Percentiles rank a stretch among this genome's conserved stretches.
phyloP scores from a whole-genome alignment of 2,797 vertebrate genomes.

The Falco concolor region DNA sequence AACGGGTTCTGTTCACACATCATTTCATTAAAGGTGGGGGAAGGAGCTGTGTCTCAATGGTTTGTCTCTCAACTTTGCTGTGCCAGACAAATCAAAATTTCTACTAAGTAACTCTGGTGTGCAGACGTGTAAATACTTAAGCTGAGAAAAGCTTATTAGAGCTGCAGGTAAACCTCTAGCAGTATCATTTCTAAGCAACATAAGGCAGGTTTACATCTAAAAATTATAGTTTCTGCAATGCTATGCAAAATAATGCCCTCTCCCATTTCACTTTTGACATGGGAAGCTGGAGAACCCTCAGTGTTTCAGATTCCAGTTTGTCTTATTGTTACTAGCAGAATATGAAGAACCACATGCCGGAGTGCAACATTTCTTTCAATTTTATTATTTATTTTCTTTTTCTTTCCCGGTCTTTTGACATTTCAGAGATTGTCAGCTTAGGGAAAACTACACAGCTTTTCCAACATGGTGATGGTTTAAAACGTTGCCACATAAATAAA shows the following conservation, averaged over 20 bases:
- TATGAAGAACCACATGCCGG: background rate
- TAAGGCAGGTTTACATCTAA: background rate
- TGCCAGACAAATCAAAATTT: background rate
- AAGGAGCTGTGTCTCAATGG: background rate
- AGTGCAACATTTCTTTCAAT: background rate
- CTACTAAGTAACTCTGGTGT: background rate
- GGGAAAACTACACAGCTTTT: background rate
- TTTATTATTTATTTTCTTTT: background rate
- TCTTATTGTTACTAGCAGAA: background rate
- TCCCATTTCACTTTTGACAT: background rate
- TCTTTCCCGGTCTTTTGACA: background rate
- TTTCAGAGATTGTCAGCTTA: background rate
- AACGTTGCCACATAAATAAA: background rate
- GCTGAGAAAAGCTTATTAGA: background rate
- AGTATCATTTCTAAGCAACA: background rate
- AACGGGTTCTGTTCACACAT: background rate
- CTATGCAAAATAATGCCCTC: background rate
- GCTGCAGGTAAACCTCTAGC: background rate
- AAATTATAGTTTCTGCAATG: fast-evolving
- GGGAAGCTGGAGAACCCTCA: background rate
- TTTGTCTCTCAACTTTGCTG: background rate
- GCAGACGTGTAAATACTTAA: background rate
- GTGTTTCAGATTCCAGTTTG: background rate
- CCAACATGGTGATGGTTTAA: background rate
- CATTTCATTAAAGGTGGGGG: background rate